phyloP scores from a whole-genome alignment of 1,140 invertebrate species.

The Drosophila mojavensis region DNA sequence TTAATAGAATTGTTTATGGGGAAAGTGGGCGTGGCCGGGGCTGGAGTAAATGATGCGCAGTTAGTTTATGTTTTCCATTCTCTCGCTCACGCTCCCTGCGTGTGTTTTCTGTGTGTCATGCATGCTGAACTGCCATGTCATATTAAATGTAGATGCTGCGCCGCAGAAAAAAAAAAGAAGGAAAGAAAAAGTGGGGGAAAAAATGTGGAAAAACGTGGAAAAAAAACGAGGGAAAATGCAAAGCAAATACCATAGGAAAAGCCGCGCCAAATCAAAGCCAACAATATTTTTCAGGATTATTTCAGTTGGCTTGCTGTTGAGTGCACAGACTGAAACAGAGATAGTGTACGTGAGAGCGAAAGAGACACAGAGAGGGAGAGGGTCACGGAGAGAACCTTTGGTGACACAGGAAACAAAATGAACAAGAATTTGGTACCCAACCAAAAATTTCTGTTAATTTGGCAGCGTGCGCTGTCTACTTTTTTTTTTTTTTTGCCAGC shows the following conservation, averaged over 20 bases:
- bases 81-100: slow-evolving; percentile 9
- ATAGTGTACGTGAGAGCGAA: not conserved
- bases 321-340: slow-evolving; percentile 18
- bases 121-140: slow-evolving; percentile 69
- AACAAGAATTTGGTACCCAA: slow-evolving; percentile 55
- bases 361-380: not conserved
- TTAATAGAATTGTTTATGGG: slow-evolving; percentile 81
- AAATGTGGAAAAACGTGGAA: slow-evolving; percentile 16
- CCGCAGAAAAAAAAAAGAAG: slow-evolving; percentile 1
- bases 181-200: not conserved
- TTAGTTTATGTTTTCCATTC: slow-evolving; percentile 21
- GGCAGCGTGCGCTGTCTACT: slow-evolving; percentile 58
- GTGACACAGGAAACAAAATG: slow-evolving; percentile 40
- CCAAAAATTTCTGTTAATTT: slow-evolving; percentile 76
- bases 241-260: slow-evolving; percentile 32
- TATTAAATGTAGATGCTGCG: slow-evolving; percentile 55
- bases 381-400: slow-evolving; percentile 14
- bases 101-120: slow-evolving; percentile 36
- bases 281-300: slow-evolving; percentile 81
- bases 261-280: slow-evolving; percentile 79
- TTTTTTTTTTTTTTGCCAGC: slow-evolving; percentile 51
- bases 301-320: slow-evolving; percentile 79
- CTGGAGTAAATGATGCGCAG: slow-evolving; percentile 48
- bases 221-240: slow-evolving; percentile 18
- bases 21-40: slow-evolving; percentile 16